These are phyloP conservation scores for Thamnaconus septentrionalis DNA, from an alignment of 2,113 vertebrate species.

Conservation along the genomic window DNA sequence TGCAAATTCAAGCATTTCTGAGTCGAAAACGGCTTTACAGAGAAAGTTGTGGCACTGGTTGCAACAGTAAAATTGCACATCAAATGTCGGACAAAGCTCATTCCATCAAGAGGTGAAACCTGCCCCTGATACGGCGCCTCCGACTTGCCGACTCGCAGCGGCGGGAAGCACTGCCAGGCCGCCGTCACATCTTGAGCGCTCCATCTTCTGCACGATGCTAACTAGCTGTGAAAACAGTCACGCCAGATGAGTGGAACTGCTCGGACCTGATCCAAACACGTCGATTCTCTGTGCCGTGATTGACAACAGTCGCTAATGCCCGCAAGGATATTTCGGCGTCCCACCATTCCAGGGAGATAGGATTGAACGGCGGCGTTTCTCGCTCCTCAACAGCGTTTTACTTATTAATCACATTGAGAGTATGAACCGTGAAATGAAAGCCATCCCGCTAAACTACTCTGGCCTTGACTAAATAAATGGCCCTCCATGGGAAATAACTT, in stretches of 20 bases:
- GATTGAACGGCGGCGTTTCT: slow-evolving; percentile 68
- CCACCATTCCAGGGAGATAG: slow-evolving; percentile 56
- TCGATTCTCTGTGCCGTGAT: slow-evolving; percentile 52
- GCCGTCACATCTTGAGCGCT: neutral
- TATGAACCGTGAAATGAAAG: slow-evolving; percentile 82
- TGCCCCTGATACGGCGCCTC: too few relatives aligned
- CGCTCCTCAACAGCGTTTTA: slow-evolving; percentile 73
- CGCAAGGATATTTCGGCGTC: slow-evolving; percentile 41
- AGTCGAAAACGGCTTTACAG: too few relatives aligned
- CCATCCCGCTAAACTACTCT: slow-evolving; percentile 69
- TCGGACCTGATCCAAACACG: slow-evolving; percentile 45
- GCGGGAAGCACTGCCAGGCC: neutral
- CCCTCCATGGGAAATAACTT: slow-evolving; percentile 66
- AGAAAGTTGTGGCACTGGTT: too few relatives aligned
- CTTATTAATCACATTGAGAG: slow-evolving; percentile 80
- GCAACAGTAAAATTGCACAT: too few relatives aligned
- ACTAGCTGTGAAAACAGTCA: slow-evolving; percentile 9
- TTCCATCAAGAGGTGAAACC: too few relatives aligned
- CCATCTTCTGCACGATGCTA: slow-evolving; percentile 10
- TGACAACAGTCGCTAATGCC: slow-evolving; percentile 61
- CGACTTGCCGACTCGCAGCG: too few relatives aligned
- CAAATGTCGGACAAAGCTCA: too few relatives aligned
- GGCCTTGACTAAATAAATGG: slow-evolving; percentile 74
- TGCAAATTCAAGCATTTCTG: too few relatives aligned
- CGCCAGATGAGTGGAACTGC: slow-evolving; percentile 36